Conservation (phyloP, 2,888 invertebrate genomes). For the Lutraria lutraria region DNA sequence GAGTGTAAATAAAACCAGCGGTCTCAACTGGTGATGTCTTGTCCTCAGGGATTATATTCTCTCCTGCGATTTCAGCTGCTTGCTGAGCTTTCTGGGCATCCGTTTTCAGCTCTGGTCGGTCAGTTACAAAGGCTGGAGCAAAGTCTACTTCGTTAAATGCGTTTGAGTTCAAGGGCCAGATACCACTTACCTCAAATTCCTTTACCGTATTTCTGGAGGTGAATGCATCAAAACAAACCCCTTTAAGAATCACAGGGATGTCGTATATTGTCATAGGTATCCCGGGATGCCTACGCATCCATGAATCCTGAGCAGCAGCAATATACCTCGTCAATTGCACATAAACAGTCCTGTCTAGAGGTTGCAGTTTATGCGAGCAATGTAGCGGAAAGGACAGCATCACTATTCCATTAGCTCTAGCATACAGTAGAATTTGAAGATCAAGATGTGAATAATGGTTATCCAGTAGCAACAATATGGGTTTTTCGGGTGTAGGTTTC, state of each 20-base stretch:
- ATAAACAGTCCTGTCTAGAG: slow-evolving; percentile 36
- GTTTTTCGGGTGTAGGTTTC: slow-evolving; percentile 75
- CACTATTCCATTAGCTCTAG: slow-evolving; percentile 84
- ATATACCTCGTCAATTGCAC: slow-evolving; percentile 11
- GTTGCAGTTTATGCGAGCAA: slow-evolving; percentile 30
- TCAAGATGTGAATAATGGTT: slow-evolving; percentile 80
- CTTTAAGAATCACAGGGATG: slow-evolving; percentile 1
- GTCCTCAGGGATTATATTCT: too few species aligned
- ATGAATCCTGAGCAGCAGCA: background rate
- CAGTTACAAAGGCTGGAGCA: too few species aligned
- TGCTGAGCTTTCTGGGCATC: too few species aligned
- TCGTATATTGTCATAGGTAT: slow-evolving; percentile 25
- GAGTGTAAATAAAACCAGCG: too few species aligned
- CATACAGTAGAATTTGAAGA: slow-evolving; percentile 75
- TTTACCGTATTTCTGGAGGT: background rate
- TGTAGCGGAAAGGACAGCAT: slow-evolving; percentile 80
- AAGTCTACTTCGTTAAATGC: too few species aligned
- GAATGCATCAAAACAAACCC: background rate
- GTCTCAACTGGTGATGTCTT: too few species aligned
- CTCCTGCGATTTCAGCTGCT: background rate
- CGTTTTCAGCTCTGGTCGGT: background rate
- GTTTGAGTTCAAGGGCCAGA: too few species aligned
- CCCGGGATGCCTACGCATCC: slow-evolving; percentile 13
- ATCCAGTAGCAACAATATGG: slow-evolving; percentile 79
- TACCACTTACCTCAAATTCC: background rate